These are phyloP conservation scores for Dicentrarchus labrax DNA, from an alignment of 2,113 vertebrate species.

Conservation along the genomic window DNA sequence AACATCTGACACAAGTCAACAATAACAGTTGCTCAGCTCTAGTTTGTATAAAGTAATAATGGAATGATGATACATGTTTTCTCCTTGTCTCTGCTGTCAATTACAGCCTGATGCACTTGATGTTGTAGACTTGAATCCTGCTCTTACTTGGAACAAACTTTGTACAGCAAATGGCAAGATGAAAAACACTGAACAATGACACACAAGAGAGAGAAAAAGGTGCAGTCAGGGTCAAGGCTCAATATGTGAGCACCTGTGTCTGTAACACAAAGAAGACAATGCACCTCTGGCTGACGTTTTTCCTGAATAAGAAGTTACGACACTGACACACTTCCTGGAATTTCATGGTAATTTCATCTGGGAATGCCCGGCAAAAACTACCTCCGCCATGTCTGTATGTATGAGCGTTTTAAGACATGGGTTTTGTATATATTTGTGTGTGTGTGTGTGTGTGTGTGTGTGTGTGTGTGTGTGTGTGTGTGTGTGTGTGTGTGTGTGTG, in stretches of 20 bases:
- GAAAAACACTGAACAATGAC: slow-evolving; percentile 54
- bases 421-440: background rate
- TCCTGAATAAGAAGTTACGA: slow-evolving; percentile 61
- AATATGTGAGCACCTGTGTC: slow-evolving; percentile 32
- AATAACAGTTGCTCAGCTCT: background rate
- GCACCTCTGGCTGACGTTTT: slow-evolving; percentile 57
- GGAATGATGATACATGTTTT: background rate
- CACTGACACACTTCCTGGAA: slow-evolving; percentile 77
- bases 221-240: slow-evolving; percentile 59
- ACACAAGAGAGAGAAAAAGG: slow-evolving; percentile 29
- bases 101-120: background rate
- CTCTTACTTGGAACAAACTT: background rate
- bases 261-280: slow-evolving; percentile 67
- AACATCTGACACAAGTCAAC: background rate
- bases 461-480: background rate
- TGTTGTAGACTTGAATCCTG: background rate
- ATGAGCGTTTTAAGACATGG: background rate
- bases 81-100: background rate
- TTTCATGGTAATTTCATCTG: slow-evolving; percentile 49
- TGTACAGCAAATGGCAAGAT: slow-evolving; percentile 15
- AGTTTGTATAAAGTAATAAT: background rate
- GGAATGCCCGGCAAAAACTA: slow-evolving; percentile 20
- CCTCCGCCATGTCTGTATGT: background rate
- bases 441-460: background rate
- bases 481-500: background rate